phyloP scores from a whole-genome alignment of 1,140 invertebrate species.

The Drosophila biarmipes region DNA sequence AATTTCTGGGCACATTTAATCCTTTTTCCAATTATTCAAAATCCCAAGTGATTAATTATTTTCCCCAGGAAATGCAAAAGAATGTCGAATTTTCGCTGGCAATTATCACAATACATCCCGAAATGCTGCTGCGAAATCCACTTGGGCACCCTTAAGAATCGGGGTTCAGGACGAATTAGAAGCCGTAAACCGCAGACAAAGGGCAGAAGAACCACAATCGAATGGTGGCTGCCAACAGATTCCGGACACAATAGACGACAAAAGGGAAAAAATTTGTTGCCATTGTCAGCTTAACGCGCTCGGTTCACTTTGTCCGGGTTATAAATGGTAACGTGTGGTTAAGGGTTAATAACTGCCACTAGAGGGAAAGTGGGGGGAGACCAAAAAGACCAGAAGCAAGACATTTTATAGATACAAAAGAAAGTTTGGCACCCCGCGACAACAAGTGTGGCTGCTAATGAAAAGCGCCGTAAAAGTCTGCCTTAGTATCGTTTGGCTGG shows the following conservation, averaged over 20 bases:
- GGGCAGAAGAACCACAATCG: constrained; percentile 53
- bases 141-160: constrained; percentile 32
- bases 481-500: constrained; percentile 27
- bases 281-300: constrained; percentile 79
- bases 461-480: constrained; percentile 64
- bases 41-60: neutral
- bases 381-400: constrained; percentile 44
- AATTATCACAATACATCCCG: constrained; percentile 56
- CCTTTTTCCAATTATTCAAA: neutral
- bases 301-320: constrained; percentile 43
- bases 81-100: constrained; percentile 16
- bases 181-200: constrained; percentile 74
- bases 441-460: constrained; percentile 76
- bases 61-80: neutral
- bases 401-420: constrained; percentile 64
- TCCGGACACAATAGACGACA: constrained; percentile 27
- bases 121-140: constrained; percentile 25
- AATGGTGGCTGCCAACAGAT: constrained; percentile 45
- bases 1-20: too few relatives aligned
- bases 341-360: constrained; percentile 80
- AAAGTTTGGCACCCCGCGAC: constrained; percentile 33
- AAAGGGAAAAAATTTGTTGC: constrained; percentile 48
- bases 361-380: constrained; percentile 22
- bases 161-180: constrained; percentile 69
- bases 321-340: constrained; percentile 80